Percentiles rank a stretch among this genome's conserved stretches.
phyloP scores from a whole-genome alignment of 2,888 invertebrate genomes.

The Cerceris rybyensis region DNA sequence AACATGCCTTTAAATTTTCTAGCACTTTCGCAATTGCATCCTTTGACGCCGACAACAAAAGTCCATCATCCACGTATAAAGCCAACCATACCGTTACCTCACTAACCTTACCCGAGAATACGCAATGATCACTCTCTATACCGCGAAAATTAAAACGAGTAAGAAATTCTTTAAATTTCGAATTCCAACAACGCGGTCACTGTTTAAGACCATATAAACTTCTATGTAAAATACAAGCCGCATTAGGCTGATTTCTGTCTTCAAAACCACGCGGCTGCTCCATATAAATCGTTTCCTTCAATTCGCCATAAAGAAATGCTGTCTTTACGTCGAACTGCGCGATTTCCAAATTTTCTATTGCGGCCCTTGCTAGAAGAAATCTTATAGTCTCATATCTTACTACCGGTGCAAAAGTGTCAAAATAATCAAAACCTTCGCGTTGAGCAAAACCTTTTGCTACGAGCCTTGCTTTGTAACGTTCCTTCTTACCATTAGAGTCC shows the following conservation, averaged over 20 bases:
- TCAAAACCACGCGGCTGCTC: constrained; percentile 6
- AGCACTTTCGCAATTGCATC: neutral
- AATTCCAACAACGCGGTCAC: no score
- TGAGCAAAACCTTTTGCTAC: constrained; percentile 11
- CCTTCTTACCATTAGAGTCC: neutral
- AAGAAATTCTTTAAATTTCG: no score
- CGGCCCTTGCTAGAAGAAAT: neutral
- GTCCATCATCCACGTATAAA: constrained; percentile 25
- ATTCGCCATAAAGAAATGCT: constrained; percentile 7
- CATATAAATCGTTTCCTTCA: constrained; percentile 14
- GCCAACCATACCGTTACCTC: neutral
- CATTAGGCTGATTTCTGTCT: neutral
- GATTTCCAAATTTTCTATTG: neutral
- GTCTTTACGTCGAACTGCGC: constrained; percentile 19
- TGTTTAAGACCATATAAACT: constrained; percentile 22
- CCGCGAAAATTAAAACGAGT: constrained; percentile 4
- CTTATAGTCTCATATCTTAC: neutral
- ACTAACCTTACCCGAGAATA: constrained; percentile 6
- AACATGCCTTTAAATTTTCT: neutral
- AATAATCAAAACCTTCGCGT: constrained; percentile 16
- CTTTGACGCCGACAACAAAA: neutral
- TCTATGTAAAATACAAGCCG: neutral
- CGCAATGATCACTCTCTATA: constrained; percentile 15
- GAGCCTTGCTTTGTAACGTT: constrained; percentile 13
- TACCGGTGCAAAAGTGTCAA: constrained; percentile 20